phyloP scores from a whole-genome alignment of 2,888 invertebrate genomes.

The Mylabris sibirica region DNA sequence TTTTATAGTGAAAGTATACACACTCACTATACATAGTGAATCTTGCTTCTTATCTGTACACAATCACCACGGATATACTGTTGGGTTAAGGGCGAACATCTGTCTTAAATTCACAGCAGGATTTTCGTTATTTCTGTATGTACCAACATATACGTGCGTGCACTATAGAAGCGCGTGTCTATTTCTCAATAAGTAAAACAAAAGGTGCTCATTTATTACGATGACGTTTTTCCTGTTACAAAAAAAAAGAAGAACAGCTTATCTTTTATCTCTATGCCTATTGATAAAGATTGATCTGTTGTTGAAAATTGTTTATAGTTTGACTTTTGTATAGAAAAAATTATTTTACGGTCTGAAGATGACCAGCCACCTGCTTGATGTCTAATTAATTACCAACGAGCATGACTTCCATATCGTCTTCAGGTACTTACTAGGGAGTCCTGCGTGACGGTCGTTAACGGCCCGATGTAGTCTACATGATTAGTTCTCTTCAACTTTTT shows the following conservation, averaged over 20 bases:
- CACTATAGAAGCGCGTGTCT: neutral
- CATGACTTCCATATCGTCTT: constrained; percentile 48
- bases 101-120: constrained; percentile 12
- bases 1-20: constrained; percentile 9
- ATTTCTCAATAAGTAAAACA: neutral
- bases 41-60: neutral
- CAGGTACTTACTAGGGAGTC: constrained; percentile 40
- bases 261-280: neutral
- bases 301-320: neutral
- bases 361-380: constrained; percentile 51
- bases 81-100: neutral
- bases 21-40: no score
- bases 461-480: constrained; percentile 32
- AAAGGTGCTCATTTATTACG: neutral
- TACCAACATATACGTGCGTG: neutral
- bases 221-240: neutral
- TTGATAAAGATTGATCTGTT: neutral
- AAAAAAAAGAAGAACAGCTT: neutral
- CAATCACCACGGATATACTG: neutral
- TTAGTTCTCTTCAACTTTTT: neutral
- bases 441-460: constrained; percentile 49
- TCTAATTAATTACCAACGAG: constrained; percentile 51
- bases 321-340: neutral
- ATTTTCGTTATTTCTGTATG: constrained; percentile 4
- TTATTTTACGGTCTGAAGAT: constrained; percentile 36